These are phyloP conservation scores for Allobates femoralis DNA, from an alignment of 2,797 vertebrate genomes.

Conservation along the genomic window DNA sequence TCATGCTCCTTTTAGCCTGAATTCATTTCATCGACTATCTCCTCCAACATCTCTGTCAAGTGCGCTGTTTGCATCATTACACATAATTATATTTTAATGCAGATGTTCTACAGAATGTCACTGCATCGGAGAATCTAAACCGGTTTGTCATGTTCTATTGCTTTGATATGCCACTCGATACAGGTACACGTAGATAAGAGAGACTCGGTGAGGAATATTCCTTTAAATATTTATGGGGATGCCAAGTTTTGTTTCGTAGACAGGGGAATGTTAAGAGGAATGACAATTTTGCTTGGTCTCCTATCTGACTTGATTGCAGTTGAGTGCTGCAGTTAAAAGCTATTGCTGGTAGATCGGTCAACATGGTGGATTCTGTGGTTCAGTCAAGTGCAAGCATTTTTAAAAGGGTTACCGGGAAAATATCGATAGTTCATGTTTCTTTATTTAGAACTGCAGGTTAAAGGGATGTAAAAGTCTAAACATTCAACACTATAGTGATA, in stretches of 20 bases:
- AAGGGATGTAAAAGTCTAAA: neutral
- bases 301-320: conserved; percentile 21
- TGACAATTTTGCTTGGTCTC: conserved; percentile 46
- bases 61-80: conserved; percentile 66
- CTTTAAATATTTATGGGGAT: conserved; percentile 60
- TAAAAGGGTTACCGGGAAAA: too few relatives aligned
- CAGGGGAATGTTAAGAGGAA: conserved; percentile 52
- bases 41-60: conserved; percentile 65
- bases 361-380: neutral
- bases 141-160: conserved; percentile 69
- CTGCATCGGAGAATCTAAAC: conserved; percentile 63
- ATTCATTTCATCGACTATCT: conserved; percentile 68
- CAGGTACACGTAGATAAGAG: conserved; percentile 64
- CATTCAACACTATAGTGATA: neutral
- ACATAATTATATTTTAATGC: conserved; percentile 66
- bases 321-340: conserved; percentile 31
- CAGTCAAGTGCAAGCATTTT: neutral
- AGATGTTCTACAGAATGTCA: conserved; percentile 65
- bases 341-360: conserved; percentile 1
- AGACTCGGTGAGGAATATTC: conserved; percentile 60
- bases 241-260: conserved; percentile 60
- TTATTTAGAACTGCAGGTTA: neutral
- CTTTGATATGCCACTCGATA: conserved; percentile 66
- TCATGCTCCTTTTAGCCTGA: conserved; percentile 68
- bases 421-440: neutral